Evolutionary conservation across 2,888 invertebrate species (phyloP).

Genomic region (Coelopa pilipes): DNA sequence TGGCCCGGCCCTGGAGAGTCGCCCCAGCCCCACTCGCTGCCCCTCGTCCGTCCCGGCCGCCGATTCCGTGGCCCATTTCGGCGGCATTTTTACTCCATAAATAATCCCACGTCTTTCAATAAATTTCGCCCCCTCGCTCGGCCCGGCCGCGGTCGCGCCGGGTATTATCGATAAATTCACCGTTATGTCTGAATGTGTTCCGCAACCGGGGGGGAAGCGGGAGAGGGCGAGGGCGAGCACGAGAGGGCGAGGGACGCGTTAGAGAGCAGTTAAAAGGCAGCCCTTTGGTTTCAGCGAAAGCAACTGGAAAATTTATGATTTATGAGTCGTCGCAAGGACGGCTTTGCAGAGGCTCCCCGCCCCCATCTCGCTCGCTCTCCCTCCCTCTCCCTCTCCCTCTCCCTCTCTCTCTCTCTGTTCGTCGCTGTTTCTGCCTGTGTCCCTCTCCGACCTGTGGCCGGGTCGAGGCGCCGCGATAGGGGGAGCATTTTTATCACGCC

Average conservation of each 20-base stretch:
- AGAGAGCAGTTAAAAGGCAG: neutral
- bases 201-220: no score
- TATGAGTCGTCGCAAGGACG: constrained; percentile 1
- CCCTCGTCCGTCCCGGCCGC: no score
- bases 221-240: no score
- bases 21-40: no score
- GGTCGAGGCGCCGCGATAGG: neutral
- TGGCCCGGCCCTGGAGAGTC: no score
- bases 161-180: constrained; percentile 8
- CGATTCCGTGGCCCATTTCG: constrained; percentile 2
- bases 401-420: no score
- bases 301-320: constrained; percentile 30
- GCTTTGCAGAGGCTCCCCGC: no score
- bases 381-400: no score
- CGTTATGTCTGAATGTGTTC: neutral
- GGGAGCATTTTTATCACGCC: constrained; percentile 17
- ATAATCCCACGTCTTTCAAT: constrained; percentile 41
- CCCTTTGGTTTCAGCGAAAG: constrained; percentile 18
- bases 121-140: constrained; percentile 22
- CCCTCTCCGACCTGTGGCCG: neutral
- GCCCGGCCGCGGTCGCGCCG: neutral
- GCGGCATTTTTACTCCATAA: constrained; percentile 37
- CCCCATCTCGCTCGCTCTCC: no score
- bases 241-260: neutral
- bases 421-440: no score